A percentile compares a stretch with the other conserved stretches of the same genome.
Evolutionary conservation across 1,140 invertebrate species (phyloP).

Genomic region (Eriosoma lanigerum): DNA sequence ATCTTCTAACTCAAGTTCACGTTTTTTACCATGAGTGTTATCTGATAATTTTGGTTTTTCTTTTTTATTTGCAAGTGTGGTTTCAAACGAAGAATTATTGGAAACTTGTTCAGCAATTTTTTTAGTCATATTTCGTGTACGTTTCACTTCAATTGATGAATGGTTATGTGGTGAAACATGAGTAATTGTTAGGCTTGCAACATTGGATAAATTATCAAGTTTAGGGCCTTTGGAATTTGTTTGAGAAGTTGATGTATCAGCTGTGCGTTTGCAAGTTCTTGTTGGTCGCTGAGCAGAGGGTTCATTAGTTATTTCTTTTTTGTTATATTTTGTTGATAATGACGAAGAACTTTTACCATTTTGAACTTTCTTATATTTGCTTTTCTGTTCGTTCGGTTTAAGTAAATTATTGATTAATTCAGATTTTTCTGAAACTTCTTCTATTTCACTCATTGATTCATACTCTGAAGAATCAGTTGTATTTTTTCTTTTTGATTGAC

Average conservation of each 20-base stretch:
- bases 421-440: not conserved
- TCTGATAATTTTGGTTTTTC: not conserved
- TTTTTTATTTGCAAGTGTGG: not conserved
- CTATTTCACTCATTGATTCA: not conserved
- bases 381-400: not conserved
- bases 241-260: not conserved
- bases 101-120: not conserved
- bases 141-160: not conserved
- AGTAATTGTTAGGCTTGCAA: not conserved
- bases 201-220: slow-evolving; percentile 18
- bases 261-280: slow-evolving; percentile 4
- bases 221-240: not conserved
- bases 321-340: not conserved
- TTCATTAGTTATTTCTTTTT: not conserved
- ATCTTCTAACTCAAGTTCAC: not conserved
- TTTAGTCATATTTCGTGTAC: slow-evolving; percentile 13
- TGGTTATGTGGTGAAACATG: not conserved
- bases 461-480: slow-evolving; percentile 12
- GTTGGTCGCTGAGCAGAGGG: not conserved
- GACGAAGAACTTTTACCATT: not conserved
- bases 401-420: not conserved
- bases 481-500: slow-evolving; percentile 14
- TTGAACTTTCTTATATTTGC: not conserved
- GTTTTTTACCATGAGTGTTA: not conserved
- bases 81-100: slow-evolving; percentile 14